A percentile compares a stretch with the other conserved stretches of the same genome.
phyloP scores from a whole-genome alignment of 2,888 invertebrate species.

The Nebria brevicollis region DNA sequence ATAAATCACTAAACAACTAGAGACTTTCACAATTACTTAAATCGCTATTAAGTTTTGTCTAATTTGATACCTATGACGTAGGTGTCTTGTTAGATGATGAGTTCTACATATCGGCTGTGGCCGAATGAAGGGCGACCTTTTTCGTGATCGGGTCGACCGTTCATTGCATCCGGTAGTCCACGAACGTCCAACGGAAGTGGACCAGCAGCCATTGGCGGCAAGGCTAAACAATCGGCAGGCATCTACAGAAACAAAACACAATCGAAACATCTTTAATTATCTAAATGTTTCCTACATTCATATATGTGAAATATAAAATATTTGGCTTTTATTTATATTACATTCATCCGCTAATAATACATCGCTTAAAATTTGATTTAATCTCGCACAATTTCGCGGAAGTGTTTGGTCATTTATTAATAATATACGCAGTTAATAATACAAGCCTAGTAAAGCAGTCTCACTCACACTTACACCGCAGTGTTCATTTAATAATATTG shows the following conservation, averaged over 20 bases:
- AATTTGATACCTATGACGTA: background rate
- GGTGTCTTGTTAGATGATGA: conserved; percentile 56
- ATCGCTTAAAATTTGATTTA: too few species aligned
- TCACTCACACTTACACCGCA: too few species aligned
- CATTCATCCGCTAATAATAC: too few species aligned
- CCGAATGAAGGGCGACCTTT: conserved; percentile 57
- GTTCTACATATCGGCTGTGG: conserved; percentile 60
- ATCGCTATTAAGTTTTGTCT: background rate
- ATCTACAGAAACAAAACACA: conserved; percentile 53
- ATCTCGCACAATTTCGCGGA: too few species aligned
- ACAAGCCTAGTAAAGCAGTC: too few species aligned
- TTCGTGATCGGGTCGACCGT: conserved; percentile 55
- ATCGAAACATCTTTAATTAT: background rate
- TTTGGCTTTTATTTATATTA: too few species aligned
- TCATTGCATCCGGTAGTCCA: conserved; percentile 56
- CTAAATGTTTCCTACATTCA: too few species aligned
- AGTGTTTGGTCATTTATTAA: too few species aligned
- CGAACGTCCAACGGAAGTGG: conserved; percentile 58
- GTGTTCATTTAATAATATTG: too few species aligned
- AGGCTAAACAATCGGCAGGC: conserved; percentile 60
- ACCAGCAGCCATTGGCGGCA: conserved; percentile 56
- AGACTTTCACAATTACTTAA: background rate
- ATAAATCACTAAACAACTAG: background rate
- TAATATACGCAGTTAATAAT: too few species aligned
- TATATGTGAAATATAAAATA: too few species aligned